These are phyloP conservation scores for Polydrusus pterygomalis DNA, from an alignment of 2,888 invertebrate species.

Conservation along the genomic window DNA sequence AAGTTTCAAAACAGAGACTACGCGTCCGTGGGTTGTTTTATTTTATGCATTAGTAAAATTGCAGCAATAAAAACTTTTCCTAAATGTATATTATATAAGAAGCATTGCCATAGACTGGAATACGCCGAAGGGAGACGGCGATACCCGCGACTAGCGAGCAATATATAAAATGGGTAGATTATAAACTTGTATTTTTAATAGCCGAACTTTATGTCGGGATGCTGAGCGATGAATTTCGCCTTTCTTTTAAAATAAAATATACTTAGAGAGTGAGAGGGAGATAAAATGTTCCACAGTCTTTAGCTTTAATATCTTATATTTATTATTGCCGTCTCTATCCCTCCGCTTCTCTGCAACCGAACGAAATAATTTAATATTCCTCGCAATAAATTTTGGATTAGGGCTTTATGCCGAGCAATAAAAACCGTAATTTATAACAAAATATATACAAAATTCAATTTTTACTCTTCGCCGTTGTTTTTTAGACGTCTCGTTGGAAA, in stretches of 20 bases:
- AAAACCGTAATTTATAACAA: constrained; percentile 73
- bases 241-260: constrained; percentile 67
- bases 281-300: constrained; percentile 69
- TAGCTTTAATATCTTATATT: constrained; percentile 72
- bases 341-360: constrained; percentile 42
- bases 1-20: constrained; percentile 38
- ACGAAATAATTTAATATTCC: constrained; percentile 70
- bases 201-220: constrained; percentile 71
- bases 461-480: constrained; percentile 57
- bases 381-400: constrained; percentile 73
- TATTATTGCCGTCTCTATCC: constrained; percentile 64
- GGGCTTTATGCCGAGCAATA: constrained; percentile 71
- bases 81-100: constrained; percentile 68
- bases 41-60: constrained; percentile 72
- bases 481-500: constrained; percentile 36
- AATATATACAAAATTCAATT: constrained; percentile 70
- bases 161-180: constrained; percentile 71
- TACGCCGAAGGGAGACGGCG: constrained; percentile 53
- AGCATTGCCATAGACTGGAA: constrained; percentile 33
- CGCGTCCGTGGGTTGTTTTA: constrained; percentile 59
- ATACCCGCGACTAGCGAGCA: constrained; percentile 67
- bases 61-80: constrained; percentile 74
- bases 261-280: constrained; percentile 64
- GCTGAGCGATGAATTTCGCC: constrained; percentile 71
- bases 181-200: constrained; percentile 73